Evolutionary conservation across 2,113 vertebrate species (phyloP).

Genomic region (Entelurus aequoreus): DNA sequence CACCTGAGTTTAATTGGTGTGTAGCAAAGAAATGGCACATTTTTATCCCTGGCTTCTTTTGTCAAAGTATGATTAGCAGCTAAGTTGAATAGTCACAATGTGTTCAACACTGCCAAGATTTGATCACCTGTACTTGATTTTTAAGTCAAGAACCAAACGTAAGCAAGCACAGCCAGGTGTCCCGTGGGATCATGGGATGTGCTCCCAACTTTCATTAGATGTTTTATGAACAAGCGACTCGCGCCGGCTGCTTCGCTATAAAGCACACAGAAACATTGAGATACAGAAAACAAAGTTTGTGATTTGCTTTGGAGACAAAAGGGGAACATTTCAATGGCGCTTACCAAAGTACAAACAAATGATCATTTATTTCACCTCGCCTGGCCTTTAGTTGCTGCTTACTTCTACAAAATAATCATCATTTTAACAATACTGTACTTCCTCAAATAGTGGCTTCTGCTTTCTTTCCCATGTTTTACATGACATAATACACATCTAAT

Average conservation of each 20-base stretch:
- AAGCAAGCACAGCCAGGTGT: constrained; percentile 99
- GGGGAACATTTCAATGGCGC: constrained; percentile 93
- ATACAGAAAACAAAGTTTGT: constrained; percentile 99
- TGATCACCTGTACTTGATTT: constrained; percentile 99
- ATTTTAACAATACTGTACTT: background rate
- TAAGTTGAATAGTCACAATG: constrained; percentile 68
- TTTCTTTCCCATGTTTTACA: too few relatives aligned
- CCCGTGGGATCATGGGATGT: constrained; percentile 96
- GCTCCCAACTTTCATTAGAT: constrained; percentile 99
- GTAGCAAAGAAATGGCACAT: constrained; percentile 61
- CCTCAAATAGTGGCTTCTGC: background rate
- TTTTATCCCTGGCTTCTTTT: constrained; percentile 58
- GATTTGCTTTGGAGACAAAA: constrained; percentile 93
- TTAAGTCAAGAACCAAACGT: constrained; percentile 99
- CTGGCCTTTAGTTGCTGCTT: constrained; percentile 51
- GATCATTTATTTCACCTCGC: constrained; percentile 42
- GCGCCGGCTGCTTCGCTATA: constrained; percentile 99
- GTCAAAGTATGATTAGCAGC: constrained; percentile 66
- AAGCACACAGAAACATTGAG: constrained; percentile 99
- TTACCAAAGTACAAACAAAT: constrained; percentile 81
- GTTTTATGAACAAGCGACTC: constrained; percentile 99
- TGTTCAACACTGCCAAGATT: constrained; percentile 99
- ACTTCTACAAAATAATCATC: constrained; percentile 11
- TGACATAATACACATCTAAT: too few relatives aligned
- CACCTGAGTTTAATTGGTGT: constrained; percentile 60